phyloP scores from a whole-genome alignment of 2,797 vertebrate species.

The Tachyglossus aculeatus region DNA sequence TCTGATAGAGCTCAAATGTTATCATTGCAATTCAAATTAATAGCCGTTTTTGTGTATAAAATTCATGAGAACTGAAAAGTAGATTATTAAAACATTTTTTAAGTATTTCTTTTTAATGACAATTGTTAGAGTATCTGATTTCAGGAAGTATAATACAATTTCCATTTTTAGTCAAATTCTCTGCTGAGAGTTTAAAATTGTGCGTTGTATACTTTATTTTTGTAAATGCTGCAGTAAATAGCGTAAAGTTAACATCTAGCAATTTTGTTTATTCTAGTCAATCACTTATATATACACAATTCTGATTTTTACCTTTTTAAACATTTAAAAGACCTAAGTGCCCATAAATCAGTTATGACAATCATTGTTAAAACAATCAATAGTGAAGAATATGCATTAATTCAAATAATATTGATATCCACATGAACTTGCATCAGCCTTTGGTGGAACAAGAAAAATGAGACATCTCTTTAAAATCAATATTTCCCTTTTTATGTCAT shows the following conservation, averaged over 20 bases:
- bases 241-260: conserved; percentile 65
- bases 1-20: neutral
- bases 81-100: neutral
- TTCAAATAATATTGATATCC: conserved; percentile 82
- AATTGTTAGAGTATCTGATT: conserved; percentile 1
- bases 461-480: conserved; percentile 80
- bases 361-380: conserved; percentile 82
- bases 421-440: conserved; percentile 75
- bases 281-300: conserved; percentile 72
- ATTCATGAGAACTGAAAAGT: neutral
- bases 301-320: conserved; percentile 80
- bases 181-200: conserved; percentile 47
- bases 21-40: neutral
- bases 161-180: conserved; percentile 30
- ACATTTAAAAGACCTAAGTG: conserved; percentile 81
- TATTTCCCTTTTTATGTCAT: conserved; percentile 78
- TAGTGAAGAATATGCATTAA: conserved; percentile 82
- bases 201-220: conserved; percentile 56
- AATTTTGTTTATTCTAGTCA: conserved; percentile 72
- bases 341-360: conserved; percentile 85
- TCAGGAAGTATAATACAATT: conserved; percentile 3
- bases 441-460: conserved; percentile 81
- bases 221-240: conserved; percentile 65
- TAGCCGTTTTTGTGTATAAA: neutral
- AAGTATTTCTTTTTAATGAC: neutral